These are phyloP conservation scores for Rapana venosa DNA, from an alignment of 2,888 invertebrate genomes.

Conservation along the genomic window DNA sequence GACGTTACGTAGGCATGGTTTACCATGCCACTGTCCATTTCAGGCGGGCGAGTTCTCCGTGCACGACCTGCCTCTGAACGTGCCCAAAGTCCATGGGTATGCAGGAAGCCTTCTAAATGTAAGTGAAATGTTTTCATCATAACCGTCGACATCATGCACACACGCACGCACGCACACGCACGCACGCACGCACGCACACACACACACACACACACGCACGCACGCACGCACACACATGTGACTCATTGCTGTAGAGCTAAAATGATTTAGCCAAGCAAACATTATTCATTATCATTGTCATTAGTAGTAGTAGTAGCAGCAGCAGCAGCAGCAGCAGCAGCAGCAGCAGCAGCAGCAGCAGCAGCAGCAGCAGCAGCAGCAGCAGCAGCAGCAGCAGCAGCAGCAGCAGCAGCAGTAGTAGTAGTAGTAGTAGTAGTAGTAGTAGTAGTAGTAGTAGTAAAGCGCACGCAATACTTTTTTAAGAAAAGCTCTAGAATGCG, in stretches of 20 bases:
- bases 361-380: too few relatives aligned
- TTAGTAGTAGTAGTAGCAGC: background rate
- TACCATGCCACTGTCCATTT: constrained; percentile 75
- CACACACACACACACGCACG: background rate
- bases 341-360: background rate
- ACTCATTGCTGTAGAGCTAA: too few relatives aligned
- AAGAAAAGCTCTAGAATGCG: too few relatives aligned
- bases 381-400: too few relatives aligned
- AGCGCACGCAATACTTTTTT: too few relatives aligned
- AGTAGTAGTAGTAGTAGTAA: background rate
- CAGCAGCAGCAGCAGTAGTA: background rate
- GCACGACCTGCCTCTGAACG: constrained; percentile 66
- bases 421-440: background rate
- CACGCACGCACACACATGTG: background rate
- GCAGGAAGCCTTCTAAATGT: constrained; percentile 70
- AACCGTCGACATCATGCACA: background rate
- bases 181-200: background rate
- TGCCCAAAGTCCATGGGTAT: constrained; percentile 70
- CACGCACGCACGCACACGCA: background rate
- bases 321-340: background rate
- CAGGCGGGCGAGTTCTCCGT: constrained; percentile 66
- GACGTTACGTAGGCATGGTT: constrained; percentile 63
- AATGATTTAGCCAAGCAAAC: too few relatives aligned
- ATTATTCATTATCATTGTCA: background rate
- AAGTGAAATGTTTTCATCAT: constrained; percentile 51